Percentiles rank a stretch among this genome's conserved stretches.
These are phyloP conservation scores for Otolemur crassicaudatus DNA, from an alignment of 2,797 vertebrate genomes.

Conservation along the genomic window DNA sequence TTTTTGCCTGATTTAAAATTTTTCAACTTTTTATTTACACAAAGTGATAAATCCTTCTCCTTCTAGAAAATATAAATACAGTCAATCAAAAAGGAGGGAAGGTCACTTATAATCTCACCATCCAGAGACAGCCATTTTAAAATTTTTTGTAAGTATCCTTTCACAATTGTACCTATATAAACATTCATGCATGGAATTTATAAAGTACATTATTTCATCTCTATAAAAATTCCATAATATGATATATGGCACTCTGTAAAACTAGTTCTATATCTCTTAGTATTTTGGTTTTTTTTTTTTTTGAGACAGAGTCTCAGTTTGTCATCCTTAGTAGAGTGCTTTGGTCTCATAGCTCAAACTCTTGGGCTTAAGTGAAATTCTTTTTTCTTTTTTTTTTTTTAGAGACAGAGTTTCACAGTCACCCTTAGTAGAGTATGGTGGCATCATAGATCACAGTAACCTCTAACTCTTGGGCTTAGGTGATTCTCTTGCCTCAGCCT, in stretches of 20 bases:
- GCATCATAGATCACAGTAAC: too few species aligned
- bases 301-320: too few species aligned
- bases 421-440: too few species aligned
- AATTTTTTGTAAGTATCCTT: not conserved
- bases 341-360: too few species aligned
- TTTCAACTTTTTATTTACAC: not conserved
- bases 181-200: not conserved
- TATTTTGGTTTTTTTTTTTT: not conserved
- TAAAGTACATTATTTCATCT: not conserved
- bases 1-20: constrained; percentile 17
- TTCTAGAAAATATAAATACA: constrained; percentile 10
- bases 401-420: too few species aligned
- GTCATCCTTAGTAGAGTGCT: too few species aligned
- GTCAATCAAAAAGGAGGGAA: not conserved
- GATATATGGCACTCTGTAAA: not conserved
- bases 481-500: too few species aligned
- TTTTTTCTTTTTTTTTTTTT: too few species aligned
- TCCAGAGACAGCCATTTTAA: not conserved
- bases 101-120: not conserved
- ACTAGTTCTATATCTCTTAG: not conserved
- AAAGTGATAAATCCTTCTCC: not conserved
- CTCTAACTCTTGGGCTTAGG: too few species aligned
- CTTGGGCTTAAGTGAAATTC: too few species aligned
- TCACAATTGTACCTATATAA: not conserved
- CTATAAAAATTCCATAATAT: not conserved